phyloP scores from a whole-genome alignment of 2,888 invertebrate species.

The Balanococcus diminutus region DNA sequence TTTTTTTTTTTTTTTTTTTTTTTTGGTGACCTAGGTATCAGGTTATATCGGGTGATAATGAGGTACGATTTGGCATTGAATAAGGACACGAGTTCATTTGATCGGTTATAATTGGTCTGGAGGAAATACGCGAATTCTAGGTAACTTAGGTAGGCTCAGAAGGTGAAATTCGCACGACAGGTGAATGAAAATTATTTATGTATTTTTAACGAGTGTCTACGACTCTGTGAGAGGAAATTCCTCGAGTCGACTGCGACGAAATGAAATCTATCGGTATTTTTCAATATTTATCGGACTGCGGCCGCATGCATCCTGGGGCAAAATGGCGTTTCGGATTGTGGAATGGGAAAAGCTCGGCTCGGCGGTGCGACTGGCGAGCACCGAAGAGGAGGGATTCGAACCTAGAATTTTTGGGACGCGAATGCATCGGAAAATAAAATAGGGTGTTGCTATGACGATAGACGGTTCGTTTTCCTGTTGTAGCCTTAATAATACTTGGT shows the following conservation, averaged over 20 bases:
- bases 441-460: constrained; percentile 55
- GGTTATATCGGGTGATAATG: not conserved
- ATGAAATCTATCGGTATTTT: not conserved
- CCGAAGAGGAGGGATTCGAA: constrained; percentile 31
- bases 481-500: constrained; percentile 44
- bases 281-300: not conserved
- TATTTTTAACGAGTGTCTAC: not conserved
- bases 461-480: constrained; percentile 51
- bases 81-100: not conserved
- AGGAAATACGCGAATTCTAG: not conserved
- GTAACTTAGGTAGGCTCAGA: not conserved
- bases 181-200: not conserved
- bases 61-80: not conserved
- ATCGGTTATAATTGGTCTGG: not conserved
- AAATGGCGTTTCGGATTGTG: not conserved
- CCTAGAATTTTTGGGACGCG: constrained; percentile 44
- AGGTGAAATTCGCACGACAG: not conserved
- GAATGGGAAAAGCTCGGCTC: not conserved
- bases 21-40: not conserved
- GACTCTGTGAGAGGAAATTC: not conserved
- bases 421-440: constrained; percentile 50
- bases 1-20: not conserved
- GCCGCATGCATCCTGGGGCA: not conserved
- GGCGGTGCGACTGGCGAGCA: not conserved
- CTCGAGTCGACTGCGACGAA: not conserved